phyloP scores from a whole-genome alignment of 1,140 invertebrate genomes.

The Heliconius hermathena region DNA sequence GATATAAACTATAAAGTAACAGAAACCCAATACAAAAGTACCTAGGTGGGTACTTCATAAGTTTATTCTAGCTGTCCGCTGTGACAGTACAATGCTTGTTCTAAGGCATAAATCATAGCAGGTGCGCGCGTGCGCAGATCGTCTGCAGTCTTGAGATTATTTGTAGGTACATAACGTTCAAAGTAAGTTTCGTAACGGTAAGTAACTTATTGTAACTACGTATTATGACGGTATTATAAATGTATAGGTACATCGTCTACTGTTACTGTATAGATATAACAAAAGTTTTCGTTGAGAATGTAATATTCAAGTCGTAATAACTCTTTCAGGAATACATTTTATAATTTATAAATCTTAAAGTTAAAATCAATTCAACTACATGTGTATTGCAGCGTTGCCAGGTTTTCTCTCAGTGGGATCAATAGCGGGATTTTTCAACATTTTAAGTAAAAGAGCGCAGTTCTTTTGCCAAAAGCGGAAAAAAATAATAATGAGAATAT shows the following conservation, averaged over 20 bases:
- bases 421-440: no score
- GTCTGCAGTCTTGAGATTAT: slow-evolving; percentile 38
- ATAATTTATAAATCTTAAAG: no score
- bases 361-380: no score
- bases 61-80: slow-evolving; percentile 52
- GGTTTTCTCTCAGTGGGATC: no score
- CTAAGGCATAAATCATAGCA: slow-evolving; percentile 70
- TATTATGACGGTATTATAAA: not conserved
- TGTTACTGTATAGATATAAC: no score
- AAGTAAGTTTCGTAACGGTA: slow-evolving; percentile 36
- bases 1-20: not conserved
- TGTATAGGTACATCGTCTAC: not conserved
- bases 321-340: no score
- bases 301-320: no score
- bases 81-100: slow-evolving; percentile 69
- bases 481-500: no score
- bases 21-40: not conserved
- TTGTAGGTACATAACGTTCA: slow-evolving; percentile 45
- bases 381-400: no score
- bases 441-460: no score
- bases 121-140: slow-evolving; percentile 65
- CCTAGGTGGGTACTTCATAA: slow-evolving; percentile 57
- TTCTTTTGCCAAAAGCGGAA: no score
- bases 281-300: no score
- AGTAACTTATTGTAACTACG: slow-evolving; percentile 11